phyloP scores from a whole-genome alignment of 2,113 vertebrate genomes.

The Morphnarchus princeps region DNA sequence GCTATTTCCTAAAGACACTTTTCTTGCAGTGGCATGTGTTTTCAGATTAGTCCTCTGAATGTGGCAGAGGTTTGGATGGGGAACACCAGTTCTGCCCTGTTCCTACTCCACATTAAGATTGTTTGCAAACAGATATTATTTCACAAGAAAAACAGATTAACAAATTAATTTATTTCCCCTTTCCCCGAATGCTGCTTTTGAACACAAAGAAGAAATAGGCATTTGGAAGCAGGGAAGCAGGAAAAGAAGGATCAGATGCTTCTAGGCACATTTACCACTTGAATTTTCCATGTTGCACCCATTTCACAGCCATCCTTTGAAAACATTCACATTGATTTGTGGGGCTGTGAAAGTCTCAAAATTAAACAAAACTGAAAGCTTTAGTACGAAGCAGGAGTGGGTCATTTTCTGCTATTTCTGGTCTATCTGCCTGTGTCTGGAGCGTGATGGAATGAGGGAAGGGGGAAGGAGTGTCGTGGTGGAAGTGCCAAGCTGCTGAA shows the following conservation, averaged over 20 bases:
- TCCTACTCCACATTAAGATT: not conserved
- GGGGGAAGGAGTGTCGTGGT: not conserved
- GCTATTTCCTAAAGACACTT: not conserved
- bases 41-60: not conserved
- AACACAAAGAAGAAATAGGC: not conserved
- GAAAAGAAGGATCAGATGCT: slow-evolving; percentile 21
- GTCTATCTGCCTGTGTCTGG: not conserved
- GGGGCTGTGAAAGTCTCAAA: not conserved
- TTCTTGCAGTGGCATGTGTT: not conserved
- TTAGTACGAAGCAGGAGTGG: not conserved
- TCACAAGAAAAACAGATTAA: not conserved
- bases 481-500: slow-evolving; percentile 18
- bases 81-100: not conserved
- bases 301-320: slow-evolving; percentile 25
- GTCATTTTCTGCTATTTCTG: slow-evolving; percentile 30
- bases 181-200: not conserved
- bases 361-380: not conserved
- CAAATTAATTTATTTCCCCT: not conserved
- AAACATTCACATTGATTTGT: not conserved
- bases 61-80: not conserved
- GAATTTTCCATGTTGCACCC: not conserved
- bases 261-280: not conserved
- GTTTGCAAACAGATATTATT: slow-evolving; percentile 16
- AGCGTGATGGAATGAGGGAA: not conserved
- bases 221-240: slow-evolving; percentile 3